Evolutionary conservation across 2,797 vertebrate species (phyloP).

Genomic region (Crax fasciolata): DNA sequence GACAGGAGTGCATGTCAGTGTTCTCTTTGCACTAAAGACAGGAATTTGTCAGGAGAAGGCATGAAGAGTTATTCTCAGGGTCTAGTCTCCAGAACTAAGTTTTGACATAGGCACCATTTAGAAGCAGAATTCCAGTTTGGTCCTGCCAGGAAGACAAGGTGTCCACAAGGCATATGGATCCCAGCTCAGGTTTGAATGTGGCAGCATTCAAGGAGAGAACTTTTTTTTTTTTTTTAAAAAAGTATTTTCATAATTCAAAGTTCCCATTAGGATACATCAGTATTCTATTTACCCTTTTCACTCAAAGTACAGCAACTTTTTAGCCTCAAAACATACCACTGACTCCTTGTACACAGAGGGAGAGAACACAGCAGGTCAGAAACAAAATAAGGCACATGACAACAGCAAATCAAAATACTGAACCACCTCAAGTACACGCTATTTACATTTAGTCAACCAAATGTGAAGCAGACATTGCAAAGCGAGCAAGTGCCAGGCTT

Average conservation of each 20-base stretch:
- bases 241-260: not conserved
- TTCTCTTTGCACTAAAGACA: not conserved
- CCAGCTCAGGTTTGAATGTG: not conserved
- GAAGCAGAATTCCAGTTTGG: not conserved
- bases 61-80: not conserved
- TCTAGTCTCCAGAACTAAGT: not conserved
- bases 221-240: not conserved
- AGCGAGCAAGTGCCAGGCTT: constrained; percentile 10
- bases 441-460: constrained; percentile 47
- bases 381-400: not conserved
- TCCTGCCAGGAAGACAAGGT: not conserved
- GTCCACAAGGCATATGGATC: not conserved
- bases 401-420: constrained; percentile 26
- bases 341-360: not conserved
- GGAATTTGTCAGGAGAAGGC: not conserved
- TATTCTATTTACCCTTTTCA: not conserved
- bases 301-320: not conserved
- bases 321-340: not conserved
- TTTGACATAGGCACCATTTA: not conserved
- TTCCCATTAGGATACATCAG: not conserved
- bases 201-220: not conserved
- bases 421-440: not conserved
- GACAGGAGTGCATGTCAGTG: not conserved
- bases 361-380: not conserved
- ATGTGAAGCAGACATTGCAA: constrained; percentile 23